Evolutionary conservation across 2,888 invertebrate genomes (phyloP).

Genomic region (Caenorhabditis sp.): DNA sequence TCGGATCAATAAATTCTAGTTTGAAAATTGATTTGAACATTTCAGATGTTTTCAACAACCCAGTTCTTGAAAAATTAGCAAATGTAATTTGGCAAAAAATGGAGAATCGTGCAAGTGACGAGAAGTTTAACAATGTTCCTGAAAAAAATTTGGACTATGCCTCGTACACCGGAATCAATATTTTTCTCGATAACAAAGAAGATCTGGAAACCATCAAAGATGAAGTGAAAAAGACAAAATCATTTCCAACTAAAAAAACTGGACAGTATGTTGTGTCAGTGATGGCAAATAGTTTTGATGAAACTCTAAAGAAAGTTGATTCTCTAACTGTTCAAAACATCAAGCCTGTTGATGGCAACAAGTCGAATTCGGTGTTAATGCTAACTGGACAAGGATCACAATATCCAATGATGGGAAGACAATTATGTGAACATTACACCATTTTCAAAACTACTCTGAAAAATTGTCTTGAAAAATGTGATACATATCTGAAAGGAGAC

Average conservation of each 20-base stretch:
- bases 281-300: conserved; percentile 22
- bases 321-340: conserved; percentile 3
- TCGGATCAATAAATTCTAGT: conserved; percentile 36
- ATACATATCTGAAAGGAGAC: conserved; percentile 28
- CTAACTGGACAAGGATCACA: conserved; percentile 60
- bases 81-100: conserved; percentile 27
- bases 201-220: conserved; percentile 19
- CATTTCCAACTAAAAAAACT: neutral
- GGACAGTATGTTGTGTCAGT: conserved; percentile 34
- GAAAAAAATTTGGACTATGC: conserved; percentile 25
- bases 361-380: conserved; percentile 44
- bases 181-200: conserved; percentile 36
- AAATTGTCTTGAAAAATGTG: conserved; percentile 25
- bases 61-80: conserved; percentile 42
- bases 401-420: conserved; percentile 55
- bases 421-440: conserved; percentile 45
- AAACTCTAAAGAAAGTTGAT: conserved; percentile 22
- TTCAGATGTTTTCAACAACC: conserved; percentile 51
- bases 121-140: neutral
- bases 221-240: conserved; percentile 2
- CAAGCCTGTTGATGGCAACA: neutral
- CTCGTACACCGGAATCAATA: conserved; percentile 27
- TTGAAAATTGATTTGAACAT: conserved; percentile 44
- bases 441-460: conserved; percentile 40
- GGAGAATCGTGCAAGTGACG: neutral